Evolutionary conservation across 2,797 vertebrate genomes (phyloP).

Genomic region (Acanthornis magna): DNA sequence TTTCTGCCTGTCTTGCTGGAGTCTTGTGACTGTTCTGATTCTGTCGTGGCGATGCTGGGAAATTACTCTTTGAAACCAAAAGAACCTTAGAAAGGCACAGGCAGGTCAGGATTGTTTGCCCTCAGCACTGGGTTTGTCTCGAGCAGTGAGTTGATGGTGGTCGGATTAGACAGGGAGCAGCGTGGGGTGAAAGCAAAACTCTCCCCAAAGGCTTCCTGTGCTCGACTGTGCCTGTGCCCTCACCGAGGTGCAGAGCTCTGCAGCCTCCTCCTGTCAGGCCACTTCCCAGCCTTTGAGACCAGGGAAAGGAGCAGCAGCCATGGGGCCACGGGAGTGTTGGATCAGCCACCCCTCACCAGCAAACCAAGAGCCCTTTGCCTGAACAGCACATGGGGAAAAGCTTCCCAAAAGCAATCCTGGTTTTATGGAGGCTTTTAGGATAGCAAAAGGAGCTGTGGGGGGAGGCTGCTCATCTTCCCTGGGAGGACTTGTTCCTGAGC

Average conservation of each 20-base stretch:
- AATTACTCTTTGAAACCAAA: neutral
- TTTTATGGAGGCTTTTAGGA: neutral
- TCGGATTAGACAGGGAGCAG: constrained; percentile 9
- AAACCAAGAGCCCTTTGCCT: neutral
- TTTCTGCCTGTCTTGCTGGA: constrained; percentile 24
- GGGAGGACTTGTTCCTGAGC: neutral
- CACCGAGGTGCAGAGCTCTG: neutral
- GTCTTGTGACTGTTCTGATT: constrained; percentile 21
- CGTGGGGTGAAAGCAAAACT: neutral
- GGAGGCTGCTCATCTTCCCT: neutral
- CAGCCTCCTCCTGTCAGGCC: neutral
- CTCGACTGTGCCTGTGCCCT: neutral
- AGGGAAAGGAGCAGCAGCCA: neutral
- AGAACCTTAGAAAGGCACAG: neutral
- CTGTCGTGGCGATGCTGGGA: neutral
- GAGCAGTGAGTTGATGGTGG: neutral
- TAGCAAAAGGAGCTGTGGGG: neutral
- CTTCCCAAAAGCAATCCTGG: neutral
- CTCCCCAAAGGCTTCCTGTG: neutral
- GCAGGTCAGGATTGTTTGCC: neutral
- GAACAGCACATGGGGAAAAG: neutral
- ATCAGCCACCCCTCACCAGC: neutral
- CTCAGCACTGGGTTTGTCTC: neutral
- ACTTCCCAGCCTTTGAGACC: neutral
- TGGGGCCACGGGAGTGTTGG: neutral